These are phyloP conservation scores for Agriopis aurantiaria DNA, from an alignment of 2,888 invertebrate genomes.

Conservation along the genomic window DNA sequence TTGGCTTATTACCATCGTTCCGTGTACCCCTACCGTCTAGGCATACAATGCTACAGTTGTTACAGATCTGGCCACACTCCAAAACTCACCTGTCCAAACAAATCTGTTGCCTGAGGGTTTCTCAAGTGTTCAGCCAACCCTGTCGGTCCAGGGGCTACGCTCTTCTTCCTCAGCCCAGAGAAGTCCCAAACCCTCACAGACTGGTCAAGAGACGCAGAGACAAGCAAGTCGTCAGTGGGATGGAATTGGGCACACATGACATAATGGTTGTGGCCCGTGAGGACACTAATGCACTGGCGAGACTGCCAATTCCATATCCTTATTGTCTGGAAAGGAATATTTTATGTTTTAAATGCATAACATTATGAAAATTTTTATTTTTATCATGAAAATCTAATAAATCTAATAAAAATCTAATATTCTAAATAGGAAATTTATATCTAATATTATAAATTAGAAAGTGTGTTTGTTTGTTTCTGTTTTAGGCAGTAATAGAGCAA, in stretches of 20 bases:
- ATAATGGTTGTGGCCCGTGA: slow-evolving; percentile 99
- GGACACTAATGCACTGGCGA: slow-evolving; percentile 96
- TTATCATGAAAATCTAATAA: too few species aligned
- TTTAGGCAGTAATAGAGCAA: too few species aligned
- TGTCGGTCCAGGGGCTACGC: slow-evolving; percentile 97
- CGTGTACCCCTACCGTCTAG: too few species aligned
- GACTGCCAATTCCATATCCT: slow-evolving; percentile 99
- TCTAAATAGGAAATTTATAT: too few species aligned
- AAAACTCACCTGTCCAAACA: slow-evolving; percentile 91
- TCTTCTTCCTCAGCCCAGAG: slow-evolving; percentile 97
- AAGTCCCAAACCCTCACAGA: slow-evolving; percentile 99
- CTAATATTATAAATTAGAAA: too few species aligned
- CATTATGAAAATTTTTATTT: neutral
- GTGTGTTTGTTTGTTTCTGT: too few species aligned
- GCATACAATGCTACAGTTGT: too few species aligned
- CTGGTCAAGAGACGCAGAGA: slow-evolving; percentile 98
- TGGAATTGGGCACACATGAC: slow-evolving; percentile 99
- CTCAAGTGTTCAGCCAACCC: slow-evolving; percentile 95
- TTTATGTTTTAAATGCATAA: neutral
- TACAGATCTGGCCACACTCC: too few species aligned
- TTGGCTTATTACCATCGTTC: too few species aligned
- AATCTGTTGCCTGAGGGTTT: slow-evolving; percentile 94
- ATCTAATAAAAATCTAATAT: too few species aligned
- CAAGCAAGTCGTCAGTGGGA: slow-evolving; percentile 97
- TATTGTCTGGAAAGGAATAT: slow-evolving; percentile 89